Evolutionary conservation across 2,113 vertebrate genomes (phyloP).

Genomic region (Petaurus breviceps): DNA sequence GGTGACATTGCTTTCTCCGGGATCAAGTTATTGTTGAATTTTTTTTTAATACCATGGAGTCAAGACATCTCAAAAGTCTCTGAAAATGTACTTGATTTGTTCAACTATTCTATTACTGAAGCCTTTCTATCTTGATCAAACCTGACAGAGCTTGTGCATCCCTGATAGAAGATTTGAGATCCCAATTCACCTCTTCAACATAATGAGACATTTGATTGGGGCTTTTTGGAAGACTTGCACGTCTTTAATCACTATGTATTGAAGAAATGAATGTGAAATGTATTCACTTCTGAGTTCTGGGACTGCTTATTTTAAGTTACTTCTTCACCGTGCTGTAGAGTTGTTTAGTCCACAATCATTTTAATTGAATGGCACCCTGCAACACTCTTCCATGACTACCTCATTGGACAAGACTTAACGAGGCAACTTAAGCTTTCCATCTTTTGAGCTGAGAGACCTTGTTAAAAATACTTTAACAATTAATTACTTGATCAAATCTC

Average conservation of each 20-base stretch:
- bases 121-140: neutral
- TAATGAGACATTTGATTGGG: neutral
- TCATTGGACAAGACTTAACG: slow-evolving; percentile 67
- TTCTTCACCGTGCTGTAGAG: slow-evolving; percentile 63
- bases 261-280: slow-evolving; percentile 7
- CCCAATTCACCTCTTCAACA: neutral
- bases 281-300: slow-evolving; percentile 55
- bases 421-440: slow-evolving; percentile 58
- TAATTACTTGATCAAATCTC: slow-evolving; percentile 74
- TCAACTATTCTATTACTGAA: neutral
- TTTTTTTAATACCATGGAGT: too few relatives aligned
- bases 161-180: neutral
- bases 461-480: slow-evolving; percentile 77
- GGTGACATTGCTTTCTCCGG: neutral
- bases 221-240: neutral
- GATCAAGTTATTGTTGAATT: neutral
- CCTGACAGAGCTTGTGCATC: neutral
- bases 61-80: neutral
- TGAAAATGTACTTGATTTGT: neutral
- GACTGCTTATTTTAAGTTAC: slow-evolving; percentile 66
- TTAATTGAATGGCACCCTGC: slow-evolving; percentile 64
- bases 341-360: slow-evolving; percentile 73
- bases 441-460: neutral
- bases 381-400: slow-evolving; percentile 70
- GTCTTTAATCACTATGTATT: neutral